A percentile compares a stretch with the other conserved stretches of the same genome.
Conservation (phyloP, 1,140 invertebrate genomes). For the Proales similis region DNA sequence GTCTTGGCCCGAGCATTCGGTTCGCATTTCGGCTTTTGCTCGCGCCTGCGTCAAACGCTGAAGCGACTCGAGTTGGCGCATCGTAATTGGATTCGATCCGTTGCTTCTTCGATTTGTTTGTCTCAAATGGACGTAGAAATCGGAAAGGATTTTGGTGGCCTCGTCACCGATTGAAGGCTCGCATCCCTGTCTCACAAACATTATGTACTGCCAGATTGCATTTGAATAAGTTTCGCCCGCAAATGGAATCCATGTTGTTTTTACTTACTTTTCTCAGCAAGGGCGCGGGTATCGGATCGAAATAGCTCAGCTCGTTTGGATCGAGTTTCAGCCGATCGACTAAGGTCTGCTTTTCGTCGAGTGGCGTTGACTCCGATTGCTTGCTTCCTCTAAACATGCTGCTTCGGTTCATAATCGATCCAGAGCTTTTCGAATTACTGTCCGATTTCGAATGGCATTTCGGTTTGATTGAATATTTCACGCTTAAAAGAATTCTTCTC, state of each 20-base stretch:
- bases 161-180: slow-evolving; percentile 11
- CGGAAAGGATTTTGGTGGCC: slow-evolving; percentile 45
- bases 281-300: slow-evolving; percentile 66
- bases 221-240: background rate
- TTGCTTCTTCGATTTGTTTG: slow-evolving; percentile 60
- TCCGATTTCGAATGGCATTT: no score
- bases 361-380: slow-evolving; percentile 40
- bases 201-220: slow-evolving; percentile 17
- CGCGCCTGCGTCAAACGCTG: slow-evolving; percentile 61
- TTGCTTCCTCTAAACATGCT: no score
- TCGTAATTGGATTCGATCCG: slow-evolving; percentile 64
- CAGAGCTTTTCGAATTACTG: no score
- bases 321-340: slow-evolving; percentile 62
- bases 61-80: slow-evolving; percentile 74
- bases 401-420: no score
- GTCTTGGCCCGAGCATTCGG: slow-evolving; percentile 9
- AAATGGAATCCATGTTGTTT: background rate
- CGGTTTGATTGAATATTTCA: background rate
- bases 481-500: background rate
- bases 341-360: slow-evolving; percentile 43
- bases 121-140: slow-evolving; percentile 75
- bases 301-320: slow-evolving; percentile 54
- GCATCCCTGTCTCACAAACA: slow-evolving; percentile 4
- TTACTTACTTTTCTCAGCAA: slow-evolving; percentile 57
- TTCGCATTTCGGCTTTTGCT: slow-evolving; percentile 25